Base-by-base conservation (phyloP, 2,113 vertebrate genomes). In the Astatoreochromis straeleni region DNA sequence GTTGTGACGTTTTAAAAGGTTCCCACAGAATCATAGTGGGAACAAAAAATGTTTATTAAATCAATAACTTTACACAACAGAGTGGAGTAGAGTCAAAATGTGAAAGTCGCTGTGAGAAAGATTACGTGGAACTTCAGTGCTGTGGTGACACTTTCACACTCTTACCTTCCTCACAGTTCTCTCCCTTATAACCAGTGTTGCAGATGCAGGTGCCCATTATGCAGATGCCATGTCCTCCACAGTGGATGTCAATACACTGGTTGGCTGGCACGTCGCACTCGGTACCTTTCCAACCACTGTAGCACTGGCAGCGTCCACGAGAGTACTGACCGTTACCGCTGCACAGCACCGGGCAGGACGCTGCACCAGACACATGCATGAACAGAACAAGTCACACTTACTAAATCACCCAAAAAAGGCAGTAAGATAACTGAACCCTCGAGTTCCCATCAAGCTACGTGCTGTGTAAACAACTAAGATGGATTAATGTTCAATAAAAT, bases 251-350 rank as follows among this genome's bases (percentile, higher is more conserved):
- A 7, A 99, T 95, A 88, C 99, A 99, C 95, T 99, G 98, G 78
- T 97, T 98, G 21, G 95, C 92, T 2, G 98, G 98, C 79, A 99
- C 97, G 0, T 99, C 99, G 4, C 99, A 99, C 93, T 99, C 99
- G 0, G 98, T 98, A 81, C 98, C 98, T 94, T 99, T 99, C 98
- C 99, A 99, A 58, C 99, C 98, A 0, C 98, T 99, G 96, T 98
- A 99, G 85, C 99, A 99, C 80, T 99, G 97, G 95, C 99, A 99
- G 92, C 98, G 98, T 68, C 99, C 99, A 49, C 97, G 98, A 87
- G 98, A 98, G 93, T 99, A 99, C 93, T 99, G 98, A 14, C 99
- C 99, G 0, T 99, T 99, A 16, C 98, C 98, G 6, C 98, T 99
- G 84, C 99, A 99, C 92, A 99, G 94, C 90, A 99, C 98, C 0